Percentiles rank a stretch among this genome's conserved stretches.
These are phyloP conservation scores for Limanda limanda DNA, from an alignment of 2,113 vertebrate genomes.

Conservation along the genomic window DNA sequence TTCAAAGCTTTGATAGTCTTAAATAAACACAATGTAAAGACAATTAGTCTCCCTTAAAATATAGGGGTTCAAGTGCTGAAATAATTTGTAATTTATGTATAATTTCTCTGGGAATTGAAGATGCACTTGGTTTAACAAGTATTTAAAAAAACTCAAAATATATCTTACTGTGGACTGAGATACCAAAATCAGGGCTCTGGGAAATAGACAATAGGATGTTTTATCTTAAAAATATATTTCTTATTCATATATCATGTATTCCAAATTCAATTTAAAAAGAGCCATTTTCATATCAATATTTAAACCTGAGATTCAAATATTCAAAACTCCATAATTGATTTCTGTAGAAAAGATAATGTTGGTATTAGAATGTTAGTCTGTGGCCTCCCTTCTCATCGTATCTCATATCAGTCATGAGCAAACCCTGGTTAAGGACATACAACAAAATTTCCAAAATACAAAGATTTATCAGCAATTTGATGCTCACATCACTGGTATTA, in stretches of 20 bases:
- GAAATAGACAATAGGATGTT: slow-evolving; percentile 22
- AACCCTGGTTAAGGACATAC: slow-evolving; percentile 45
- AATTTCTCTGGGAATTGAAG: not conserved
- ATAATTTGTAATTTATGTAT: not conserved
- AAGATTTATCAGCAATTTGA: slow-evolving; percentile 39
- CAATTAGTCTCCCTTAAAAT: not conserved
- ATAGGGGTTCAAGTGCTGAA: not conserved
- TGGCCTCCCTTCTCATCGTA: slow-evolving; percentile 16
- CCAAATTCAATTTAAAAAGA: slow-evolving; percentile 64
- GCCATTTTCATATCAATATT: slow-evolving; percentile 58
- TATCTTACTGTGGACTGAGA: not conserved
- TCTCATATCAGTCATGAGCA: slow-evolving; percentile 35
- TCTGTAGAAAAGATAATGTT: slow-evolving; percentile 49
- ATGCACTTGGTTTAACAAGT: slow-evolving; percentile 4
- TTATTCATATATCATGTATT: slow-evolving; percentile 51
- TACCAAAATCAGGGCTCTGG: slow-evolving; percentile 22
- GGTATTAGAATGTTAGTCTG: slow-evolving; percentile 18
- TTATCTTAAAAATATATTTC: slow-evolving; percentile 53
- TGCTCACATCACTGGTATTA: slow-evolving; percentile 27
- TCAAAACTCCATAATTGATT: slow-evolving; percentile 39
- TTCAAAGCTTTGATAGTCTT: not conserved
- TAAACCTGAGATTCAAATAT: slow-evolving; percentile 81
- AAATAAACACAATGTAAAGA: slow-evolving; percentile 2
- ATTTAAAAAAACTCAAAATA: not conserved
- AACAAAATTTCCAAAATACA: slow-evolving; percentile 53